Conservation (phyloP, 2,797 vertebrate species). For the Perodicticus potto region DNA sequence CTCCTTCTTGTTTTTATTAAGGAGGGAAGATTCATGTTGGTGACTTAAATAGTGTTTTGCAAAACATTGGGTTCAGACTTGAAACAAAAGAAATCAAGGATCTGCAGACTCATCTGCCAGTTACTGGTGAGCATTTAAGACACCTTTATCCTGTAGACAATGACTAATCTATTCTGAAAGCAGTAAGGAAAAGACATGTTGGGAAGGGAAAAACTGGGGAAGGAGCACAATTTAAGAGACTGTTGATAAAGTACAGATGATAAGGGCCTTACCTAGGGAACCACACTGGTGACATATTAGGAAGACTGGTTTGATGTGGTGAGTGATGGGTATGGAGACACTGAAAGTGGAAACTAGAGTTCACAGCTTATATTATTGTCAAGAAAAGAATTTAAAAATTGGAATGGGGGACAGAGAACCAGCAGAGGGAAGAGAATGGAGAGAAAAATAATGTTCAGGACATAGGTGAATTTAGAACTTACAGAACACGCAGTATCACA, state of each 20-base stretch:
- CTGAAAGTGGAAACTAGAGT: neutral
- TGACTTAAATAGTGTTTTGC: slow-evolving; percentile 59
- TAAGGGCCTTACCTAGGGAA: neutral
- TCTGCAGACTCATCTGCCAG: neutral
- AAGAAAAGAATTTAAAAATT: neutral
- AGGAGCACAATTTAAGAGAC: neutral
- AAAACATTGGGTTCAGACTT: slow-evolving; percentile 67
- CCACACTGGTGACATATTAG: neutral
- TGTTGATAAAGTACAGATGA: neutral
- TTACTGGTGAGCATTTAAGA: slow-evolving; percentile 63
- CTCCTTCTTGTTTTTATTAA: slow-evolving; percentile 59
- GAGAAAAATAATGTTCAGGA: neutral
- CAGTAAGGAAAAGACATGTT: neutral
- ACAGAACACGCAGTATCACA: neutral
- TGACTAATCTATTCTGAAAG: neutral
- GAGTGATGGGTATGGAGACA: neutral
- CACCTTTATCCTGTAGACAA: neutral
- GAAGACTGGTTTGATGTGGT: neutral
- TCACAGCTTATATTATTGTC: neutral
- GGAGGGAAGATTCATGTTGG: slow-evolving; percentile 53
- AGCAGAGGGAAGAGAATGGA: neutral
- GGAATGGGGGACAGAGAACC: accelerated
- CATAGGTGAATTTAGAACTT: neutral
- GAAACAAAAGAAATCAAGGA: slow-evolving; percentile 65
- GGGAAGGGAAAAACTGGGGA: neutral